Base-by-base conservation (phyloP, 2,888 invertebrate species). In the Pimpla rufipes region DNA sequence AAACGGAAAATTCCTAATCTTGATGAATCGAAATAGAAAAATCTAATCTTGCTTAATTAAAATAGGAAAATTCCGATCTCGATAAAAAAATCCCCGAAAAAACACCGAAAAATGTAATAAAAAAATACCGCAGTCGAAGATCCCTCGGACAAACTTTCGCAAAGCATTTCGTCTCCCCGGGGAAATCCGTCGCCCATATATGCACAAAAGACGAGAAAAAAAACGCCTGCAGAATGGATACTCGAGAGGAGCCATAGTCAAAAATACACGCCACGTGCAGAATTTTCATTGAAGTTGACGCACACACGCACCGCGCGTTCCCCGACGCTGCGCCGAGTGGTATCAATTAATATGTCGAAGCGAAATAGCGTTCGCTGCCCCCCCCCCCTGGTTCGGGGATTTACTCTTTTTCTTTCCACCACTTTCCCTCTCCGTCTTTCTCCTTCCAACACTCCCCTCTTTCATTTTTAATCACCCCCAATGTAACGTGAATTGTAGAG, bases 391-490 rank as follows among this genome's bases (percentile, higher is more conserved):
- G 23, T 47, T 23, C 40, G 71, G 66, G 76, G 81, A 77, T 67
- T 81, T 59, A 57, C 50, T 57, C 50, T 81, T 83, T 84, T 35
- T 66, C 55, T 7, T 64, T 40, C 50, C 16, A n/a, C 23, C 21
- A 16, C 82, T 18, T 10, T 29, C 37, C 55, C 40, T 8, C 52
- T n/a, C n/a, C n/a, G n/a, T n/a, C n/a, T n/a, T n/a, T 37, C 50
- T 35, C 62, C 40, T 8, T 45, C 37, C 68, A 55, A 47, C 68
- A 35, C 57, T 18, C 67, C 18, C 47, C 76, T 23, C 21, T 73
- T 23, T 45, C 57, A 42, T 67, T 77, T 67, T 86, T 85, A 85
- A 86, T 87, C 87, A 84, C 83, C 85, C 85, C 66, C 40, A 21
- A 64, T 64, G 64, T 64, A 64, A 67, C 23, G 68, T 35, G 77